These are phyloP conservation scores for Mesitornis unicolor DNA, from an alignment of 2,113 vertebrate genomes.

Conservation along the genomic window DNA sequence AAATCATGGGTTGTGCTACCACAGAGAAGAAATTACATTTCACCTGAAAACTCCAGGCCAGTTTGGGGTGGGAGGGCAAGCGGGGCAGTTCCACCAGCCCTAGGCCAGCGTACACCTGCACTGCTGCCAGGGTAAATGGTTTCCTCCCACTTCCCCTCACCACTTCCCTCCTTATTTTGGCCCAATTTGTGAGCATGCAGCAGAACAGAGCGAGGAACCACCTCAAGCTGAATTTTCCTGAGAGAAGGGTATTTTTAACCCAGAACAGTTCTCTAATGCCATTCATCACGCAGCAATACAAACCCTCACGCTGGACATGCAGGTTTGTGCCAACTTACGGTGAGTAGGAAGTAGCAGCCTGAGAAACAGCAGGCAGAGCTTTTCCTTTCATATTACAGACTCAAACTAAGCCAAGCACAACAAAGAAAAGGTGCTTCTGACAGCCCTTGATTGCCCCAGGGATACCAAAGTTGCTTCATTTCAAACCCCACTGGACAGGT, in stretches of 20 bases:
- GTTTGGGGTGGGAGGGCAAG: not conserved
- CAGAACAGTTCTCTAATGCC: not conserved
- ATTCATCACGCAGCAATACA: rapidly evolving
- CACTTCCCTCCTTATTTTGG: not conserved
- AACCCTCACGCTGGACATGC: not conserved
- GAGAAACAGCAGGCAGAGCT: not conserved
- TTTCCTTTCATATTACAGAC: not conserved
- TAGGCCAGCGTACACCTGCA: not conserved
- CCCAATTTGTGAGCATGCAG: not conserved
- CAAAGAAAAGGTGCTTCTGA: not conserved
- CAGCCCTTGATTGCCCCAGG: not conserved
- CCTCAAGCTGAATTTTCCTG: not conserved
- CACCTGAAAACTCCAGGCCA: too few relatives aligned
- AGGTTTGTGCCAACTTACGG: not conserved
- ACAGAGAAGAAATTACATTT: not conserved
- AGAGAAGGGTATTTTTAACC: not conserved
- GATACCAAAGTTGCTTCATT: not conserved
- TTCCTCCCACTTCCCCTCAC: too few relatives aligned
- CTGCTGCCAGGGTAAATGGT: not conserved
- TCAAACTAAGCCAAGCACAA: not conserved
- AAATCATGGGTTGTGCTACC: not conserved
- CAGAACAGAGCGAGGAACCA: not conserved
- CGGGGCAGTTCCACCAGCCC: not conserved
- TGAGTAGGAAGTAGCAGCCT: not conserved
- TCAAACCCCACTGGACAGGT: not conserved